phyloP scores from a whole-genome alignment of 2,888 invertebrate genomes.

The Noctua janthina region DNA sequence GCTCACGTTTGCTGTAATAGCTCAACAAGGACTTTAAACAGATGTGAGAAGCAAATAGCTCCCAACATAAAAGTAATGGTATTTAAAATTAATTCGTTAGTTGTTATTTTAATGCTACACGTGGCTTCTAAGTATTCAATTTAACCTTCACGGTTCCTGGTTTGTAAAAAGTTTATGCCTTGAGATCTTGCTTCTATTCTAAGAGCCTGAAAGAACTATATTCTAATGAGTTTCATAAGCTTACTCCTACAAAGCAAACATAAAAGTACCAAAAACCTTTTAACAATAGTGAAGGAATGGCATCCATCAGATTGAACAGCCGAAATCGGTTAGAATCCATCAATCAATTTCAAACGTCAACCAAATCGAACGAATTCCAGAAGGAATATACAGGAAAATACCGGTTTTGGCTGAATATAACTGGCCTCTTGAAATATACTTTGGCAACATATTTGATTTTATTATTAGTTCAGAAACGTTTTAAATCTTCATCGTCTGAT shows the following conservation, averaged over 20 bases:
- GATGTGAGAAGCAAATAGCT: slow-evolving; percentile 6
- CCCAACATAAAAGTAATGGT: slow-evolving; percentile 7
- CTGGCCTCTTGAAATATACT: neutral
- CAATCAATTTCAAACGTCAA: slow-evolving; percentile 57
- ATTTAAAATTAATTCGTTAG: neutral
- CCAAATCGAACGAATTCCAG: slow-evolving; percentile 38
- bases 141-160: neutral
- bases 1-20: slow-evolving; percentile 11
- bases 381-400: neutral
- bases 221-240: neutral
- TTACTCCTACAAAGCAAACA: slow-evolving; percentile 2
- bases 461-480: neutral
- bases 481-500: neutral
- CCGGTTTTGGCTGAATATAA: slow-evolving; percentile 11
- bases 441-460: neutral
- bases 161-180: neutral
- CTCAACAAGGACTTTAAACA: slow-evolving; percentile 18
- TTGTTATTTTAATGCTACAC: neutral
- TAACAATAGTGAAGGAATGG: slow-evolving; percentile 17
- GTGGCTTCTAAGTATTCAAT: neutral
- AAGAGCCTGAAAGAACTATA: neutral
- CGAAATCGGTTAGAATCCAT: slow-evolving; percentile 49
- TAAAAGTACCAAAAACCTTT: slow-evolving; percentile 6
- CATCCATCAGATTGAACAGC: slow-evolving; percentile 57
- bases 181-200: neutral